These are phyloP conservation scores for Drosophila quinaria DNA, from an alignment of 2,888 invertebrate species.

Conservation along the genomic window DNA sequence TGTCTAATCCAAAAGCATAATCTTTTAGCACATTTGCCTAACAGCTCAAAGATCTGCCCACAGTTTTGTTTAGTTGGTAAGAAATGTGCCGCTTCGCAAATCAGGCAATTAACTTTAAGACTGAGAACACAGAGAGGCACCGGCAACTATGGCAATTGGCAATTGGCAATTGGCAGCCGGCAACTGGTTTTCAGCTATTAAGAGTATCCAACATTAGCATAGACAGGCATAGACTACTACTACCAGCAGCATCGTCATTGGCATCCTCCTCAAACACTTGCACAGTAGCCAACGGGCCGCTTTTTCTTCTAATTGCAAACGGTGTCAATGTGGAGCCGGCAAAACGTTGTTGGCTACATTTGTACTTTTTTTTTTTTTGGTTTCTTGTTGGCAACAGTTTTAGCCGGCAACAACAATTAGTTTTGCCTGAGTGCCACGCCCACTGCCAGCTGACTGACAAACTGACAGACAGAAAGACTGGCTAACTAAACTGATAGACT, in stretches of 20 bases:
- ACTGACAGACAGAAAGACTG: constrained; percentile 37
- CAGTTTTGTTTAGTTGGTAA: constrained; percentile 21
- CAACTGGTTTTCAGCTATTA: constrained; percentile 69
- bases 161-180: constrained; percentile 21
- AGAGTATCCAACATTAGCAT: constrained; percentile 64
- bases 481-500: constrained; percentile 40
- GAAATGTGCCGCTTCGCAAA: constrained; percentile 58
- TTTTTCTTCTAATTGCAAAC: constrained; percentile 78
- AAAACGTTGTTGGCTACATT: constrained; percentile 38
- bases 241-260: constrained; percentile 38
- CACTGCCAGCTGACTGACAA: constrained; percentile 44
- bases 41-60: constrained; percentile 54
- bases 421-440: constrained; percentile 68
- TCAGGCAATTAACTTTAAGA: constrained; percentile 71
- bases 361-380: constrained; percentile 9
- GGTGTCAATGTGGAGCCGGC: constrained; percentile 67
- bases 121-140: constrained; percentile 33
- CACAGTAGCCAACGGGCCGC: constrained; percentile 73
- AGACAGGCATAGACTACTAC: constrained; percentile 11
- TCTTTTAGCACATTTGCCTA: constrained; percentile 71
- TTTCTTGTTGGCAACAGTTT: constrained; percentile 34
- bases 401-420: constrained; percentile 63
- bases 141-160: constrained; percentile 26
- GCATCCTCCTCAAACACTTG: constrained; percentile 27
- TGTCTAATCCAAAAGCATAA: constrained; percentile 65